Base-by-base conservation (phyloP, 2,113 vertebrate genomes). In the Dermatemys mawii region DNA sequence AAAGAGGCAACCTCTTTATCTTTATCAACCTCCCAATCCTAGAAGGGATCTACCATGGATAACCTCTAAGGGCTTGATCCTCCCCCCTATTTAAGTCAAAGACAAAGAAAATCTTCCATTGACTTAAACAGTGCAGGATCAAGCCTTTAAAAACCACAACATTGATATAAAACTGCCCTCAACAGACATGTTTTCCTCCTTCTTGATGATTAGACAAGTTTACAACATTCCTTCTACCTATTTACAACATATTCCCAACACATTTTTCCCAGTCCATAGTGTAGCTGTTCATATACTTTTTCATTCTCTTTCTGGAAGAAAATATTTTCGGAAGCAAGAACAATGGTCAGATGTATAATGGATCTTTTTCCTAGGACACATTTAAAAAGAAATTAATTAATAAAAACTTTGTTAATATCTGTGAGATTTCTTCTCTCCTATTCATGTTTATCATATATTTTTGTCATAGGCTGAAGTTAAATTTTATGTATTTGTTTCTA, bases 211-310 rank as follows among this genome's bases (percentile, higher is more conserved):
- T 67, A 21, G n/a, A 67, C 63, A 38, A 38, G 35, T 38, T 67
- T 67, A 63, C 32, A 80, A 13, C 84, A 35, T 49, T 49, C 53
- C 0, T 11, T 63, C 80, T 82, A 13, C 10, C 84, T 92, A 21
- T 92, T 88, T 35, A 93, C 38, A 88, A 3, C 24, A 41, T 76
- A 17, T 48, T 7, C 32, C 11, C 83, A 88, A 60, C 2, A 38
- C 60, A 49, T 6, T 32, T 6, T 32, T 92, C 87, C 90, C 27
- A 26, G 63, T 41, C 86, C 1, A 81, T 54, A 9, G 35, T 57
- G 32, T 3, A 63, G 0, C 70, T 49, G 29, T 3, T 4, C 1
- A 82, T 81, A 57, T 0, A 35, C 76, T 21, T 48, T 0, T 1
- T 93, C 88, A 5, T 5, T 88, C 38, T 79, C 4, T 51, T 73